phyloP scores from a whole-genome alignment of 2,113 vertebrate species.

The Psephotus haematonotus region DNA sequence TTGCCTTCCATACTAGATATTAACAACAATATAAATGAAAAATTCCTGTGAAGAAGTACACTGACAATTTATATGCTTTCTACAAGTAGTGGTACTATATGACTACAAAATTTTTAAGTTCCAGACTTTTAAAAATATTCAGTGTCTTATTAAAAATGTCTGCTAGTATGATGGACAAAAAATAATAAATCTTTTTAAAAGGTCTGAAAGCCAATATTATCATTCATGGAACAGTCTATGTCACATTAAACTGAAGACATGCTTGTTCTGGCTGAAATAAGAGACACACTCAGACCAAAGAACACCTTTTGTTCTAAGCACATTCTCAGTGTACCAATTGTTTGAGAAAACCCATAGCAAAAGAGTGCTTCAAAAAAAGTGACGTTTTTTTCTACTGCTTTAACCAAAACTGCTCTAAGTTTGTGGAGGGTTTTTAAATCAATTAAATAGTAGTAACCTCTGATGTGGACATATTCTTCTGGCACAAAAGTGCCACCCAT shows the following conservation, averaged over 20 bases:
- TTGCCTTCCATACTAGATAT: background rate
- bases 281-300: background rate
- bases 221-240: background rate
- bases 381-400: background rate
- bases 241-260: background rate
- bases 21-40: background rate
- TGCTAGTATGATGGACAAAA: background rate
- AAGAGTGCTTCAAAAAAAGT: background rate
- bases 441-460: background rate
- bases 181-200: background rate
- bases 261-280: background rate
- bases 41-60: background rate
- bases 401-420: background rate
- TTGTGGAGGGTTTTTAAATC: background rate
- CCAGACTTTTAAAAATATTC: background rate
- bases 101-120: background rate
- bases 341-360: background rate
- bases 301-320: background rate
- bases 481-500: background rate
- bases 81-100: background rate
- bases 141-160: background rate
- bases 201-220: background rate
- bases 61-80: background rate
- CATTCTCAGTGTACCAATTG: background rate
- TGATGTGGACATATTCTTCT: background rate